Base-by-base conservation (phyloP, 2,113 vertebrate species). In the Ammodramus savannarum region DNA sequence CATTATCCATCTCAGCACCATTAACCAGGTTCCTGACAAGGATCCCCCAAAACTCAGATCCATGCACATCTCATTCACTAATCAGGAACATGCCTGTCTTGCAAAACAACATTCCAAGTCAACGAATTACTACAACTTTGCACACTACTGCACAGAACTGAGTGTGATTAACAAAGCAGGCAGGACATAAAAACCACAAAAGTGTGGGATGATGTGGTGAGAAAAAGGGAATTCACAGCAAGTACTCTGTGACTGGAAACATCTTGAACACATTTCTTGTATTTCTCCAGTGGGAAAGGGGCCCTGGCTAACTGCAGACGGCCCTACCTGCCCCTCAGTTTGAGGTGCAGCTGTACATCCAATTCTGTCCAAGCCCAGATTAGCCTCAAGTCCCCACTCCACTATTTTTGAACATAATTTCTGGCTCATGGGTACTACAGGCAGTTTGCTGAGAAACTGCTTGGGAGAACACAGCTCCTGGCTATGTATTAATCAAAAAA, bases 151-250 rank as follows among this genome's bases (percentile, higher is more conserved):
- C 73, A 73, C 16, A 10, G 32, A 62, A 58, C 12, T 1, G 1
- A 38, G 9, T 4, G 16, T 2, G 13, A 55, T 39, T 58, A 65
- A 62, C 86, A 85, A 46, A 77, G n/a, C 36, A 86, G 41, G n/a
- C 2, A 80, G 10, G 43, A 58, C 19, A 46, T 2, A 44, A 74
- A 63, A 32, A 19, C 19, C 16, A 39, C 0, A 0, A 5, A 18
- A 51, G 31, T 1, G 21, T 34, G 55, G 46, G 36, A 77, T 44
- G 31, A 55, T 9, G 21, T 43, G n/a, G 32, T 74, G 57, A 78
- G 26, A 29, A 49, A 80, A 71, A 66, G 39, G 23, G 38, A 75
- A 66, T 36, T 34, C 32, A 44, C 32, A 65, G 41, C 41, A 73
- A 86, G 34, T 3, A 52, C 22, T 8, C 43, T 43, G 4, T n/a